Percentiles rank a stretch among this genome's conserved stretches.
Evolutionary conservation across 2,888 invertebrate species (phyloP).

Genomic region (Eristalinus aeneus): DNA sequence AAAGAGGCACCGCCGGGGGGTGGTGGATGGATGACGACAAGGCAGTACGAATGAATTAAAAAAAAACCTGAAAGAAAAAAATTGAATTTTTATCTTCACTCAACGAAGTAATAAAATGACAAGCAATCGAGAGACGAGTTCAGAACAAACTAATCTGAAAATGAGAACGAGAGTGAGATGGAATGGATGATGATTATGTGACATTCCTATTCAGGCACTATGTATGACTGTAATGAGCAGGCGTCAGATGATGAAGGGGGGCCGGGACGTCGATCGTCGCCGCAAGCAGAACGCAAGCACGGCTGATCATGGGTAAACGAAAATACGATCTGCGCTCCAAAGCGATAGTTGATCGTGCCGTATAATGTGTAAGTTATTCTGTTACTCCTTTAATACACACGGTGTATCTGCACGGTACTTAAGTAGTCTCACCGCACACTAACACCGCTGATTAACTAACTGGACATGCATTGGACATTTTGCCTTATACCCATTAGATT

Average conservation of each 20-base stretch:
- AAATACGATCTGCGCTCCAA: conserved; percentile 24
- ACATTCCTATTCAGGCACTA: conserved; percentile 58
- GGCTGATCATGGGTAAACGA: conserved; percentile 19
- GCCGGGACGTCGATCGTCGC: background rate
- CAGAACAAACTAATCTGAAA: conserved; percentile 13
- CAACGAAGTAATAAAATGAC: conserved; percentile 62
- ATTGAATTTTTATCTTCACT: conserved; percentile 59
- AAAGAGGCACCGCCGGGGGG: background rate
- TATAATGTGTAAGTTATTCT: conserved; percentile 8
- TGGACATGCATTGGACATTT: conserved; percentile 40
- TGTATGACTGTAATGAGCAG: background rate
- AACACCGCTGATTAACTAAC: conserved; percentile 44
- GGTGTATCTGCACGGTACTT: conserved; percentile 15
- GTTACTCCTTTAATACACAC: background rate
- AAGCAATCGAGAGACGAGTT: conserved; percentile 49
- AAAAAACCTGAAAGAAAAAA: conserved; percentile 11
- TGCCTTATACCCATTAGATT: background rate
- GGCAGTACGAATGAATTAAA: background rate
- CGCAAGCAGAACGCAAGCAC: background rate
- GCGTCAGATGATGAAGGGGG: background rate
- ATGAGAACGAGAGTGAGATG: conserved; percentile 60
- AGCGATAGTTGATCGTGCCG: conserved; percentile 31
- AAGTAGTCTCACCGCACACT: conserved; percentile 35
- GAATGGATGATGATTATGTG: conserved; percentile 64
- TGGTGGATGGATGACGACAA: background rate